Conservation (phyloP, 2,113 vertebrate genomes). For the Stercorarius parasiticus region DNA sequence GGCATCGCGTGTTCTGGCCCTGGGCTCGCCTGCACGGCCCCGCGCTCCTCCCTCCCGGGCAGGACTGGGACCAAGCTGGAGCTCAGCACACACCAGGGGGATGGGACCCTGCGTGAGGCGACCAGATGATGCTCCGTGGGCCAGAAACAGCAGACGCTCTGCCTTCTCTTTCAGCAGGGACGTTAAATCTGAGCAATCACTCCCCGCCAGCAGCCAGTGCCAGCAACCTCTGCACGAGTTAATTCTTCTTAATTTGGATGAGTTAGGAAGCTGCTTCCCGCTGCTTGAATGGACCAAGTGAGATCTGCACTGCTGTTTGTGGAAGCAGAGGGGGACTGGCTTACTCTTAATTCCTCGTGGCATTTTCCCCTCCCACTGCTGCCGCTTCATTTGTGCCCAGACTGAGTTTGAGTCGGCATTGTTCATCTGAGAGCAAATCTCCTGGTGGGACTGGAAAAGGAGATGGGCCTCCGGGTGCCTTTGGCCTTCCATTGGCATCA, state of each 20-base stretch:
- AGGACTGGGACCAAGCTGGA: not conserved
- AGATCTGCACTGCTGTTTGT: not conserved
- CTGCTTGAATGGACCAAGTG: not conserved
- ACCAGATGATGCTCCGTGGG: not conserved
- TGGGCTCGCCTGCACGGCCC: not conserved
- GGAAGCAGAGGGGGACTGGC: not conserved
- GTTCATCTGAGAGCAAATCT: not conserved
- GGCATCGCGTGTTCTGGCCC: not conserved
- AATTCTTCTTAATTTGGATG: not conserved
- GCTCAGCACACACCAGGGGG: not conserved
- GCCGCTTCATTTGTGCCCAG: not conserved
- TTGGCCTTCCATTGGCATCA: not conserved
- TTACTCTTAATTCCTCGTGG: rapidly evolving
- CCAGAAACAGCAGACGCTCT: not conserved
- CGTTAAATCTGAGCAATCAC: rapidly evolving
- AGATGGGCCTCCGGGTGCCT: not conserved
- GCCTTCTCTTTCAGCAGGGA: not conserved
- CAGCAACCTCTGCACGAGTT: not conserved
- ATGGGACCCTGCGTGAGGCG: rapidly evolving
- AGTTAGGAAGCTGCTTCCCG: not conserved
- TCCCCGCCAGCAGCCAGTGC: not conserved
- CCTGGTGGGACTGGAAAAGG: not conserved
- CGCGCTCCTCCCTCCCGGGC: rapidly evolving
- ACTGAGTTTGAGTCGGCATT: rapidly evolving
- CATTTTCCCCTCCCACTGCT: not conserved